Conservation (phyloP, 2,113 vertebrate species). For the Dendrocopos noguchii region DNA sequence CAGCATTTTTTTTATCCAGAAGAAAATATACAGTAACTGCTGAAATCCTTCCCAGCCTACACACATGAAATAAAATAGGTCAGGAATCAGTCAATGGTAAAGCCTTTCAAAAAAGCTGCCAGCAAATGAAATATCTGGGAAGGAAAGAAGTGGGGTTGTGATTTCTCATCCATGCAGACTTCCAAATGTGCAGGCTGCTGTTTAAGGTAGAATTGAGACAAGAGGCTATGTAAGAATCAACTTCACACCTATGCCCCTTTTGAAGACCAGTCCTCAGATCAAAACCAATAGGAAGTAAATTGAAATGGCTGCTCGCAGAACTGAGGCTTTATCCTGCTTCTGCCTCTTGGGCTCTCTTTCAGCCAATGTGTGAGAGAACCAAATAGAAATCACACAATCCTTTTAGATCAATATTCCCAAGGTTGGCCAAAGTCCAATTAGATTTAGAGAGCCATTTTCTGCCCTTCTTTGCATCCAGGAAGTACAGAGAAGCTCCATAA, state of each 20-base stretch:
- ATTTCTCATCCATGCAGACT: neutral
- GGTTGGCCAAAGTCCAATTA: neutral
- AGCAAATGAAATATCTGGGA: constrained; percentile 4
- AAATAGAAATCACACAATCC: neutral
- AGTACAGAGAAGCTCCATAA: neutral
- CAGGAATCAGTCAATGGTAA: constrained; percentile 29
- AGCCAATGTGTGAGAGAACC: neutral
- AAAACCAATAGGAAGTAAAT: neutral
- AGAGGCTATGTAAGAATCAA: neutral
- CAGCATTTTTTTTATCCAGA: neutral
- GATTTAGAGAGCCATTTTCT: neutral
- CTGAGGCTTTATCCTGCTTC: neutral
- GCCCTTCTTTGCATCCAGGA: neutral
- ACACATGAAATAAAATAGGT: constrained; percentile 20
- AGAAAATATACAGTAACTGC: neutral
- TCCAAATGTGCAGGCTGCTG: neutral
- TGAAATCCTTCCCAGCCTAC: neutral
- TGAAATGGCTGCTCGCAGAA: neutral
- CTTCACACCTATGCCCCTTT: neutral
- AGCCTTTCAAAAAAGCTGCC: constrained; percentile 24
- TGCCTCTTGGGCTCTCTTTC: neutral
- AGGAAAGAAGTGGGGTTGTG: neutral
- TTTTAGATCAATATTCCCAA: neutral
- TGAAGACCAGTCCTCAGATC: neutral
- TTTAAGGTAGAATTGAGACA: constrained; percentile 23